Base-by-base conservation (phyloP, 1,140 invertebrate species). In the Lepidurus apus region DNA sequence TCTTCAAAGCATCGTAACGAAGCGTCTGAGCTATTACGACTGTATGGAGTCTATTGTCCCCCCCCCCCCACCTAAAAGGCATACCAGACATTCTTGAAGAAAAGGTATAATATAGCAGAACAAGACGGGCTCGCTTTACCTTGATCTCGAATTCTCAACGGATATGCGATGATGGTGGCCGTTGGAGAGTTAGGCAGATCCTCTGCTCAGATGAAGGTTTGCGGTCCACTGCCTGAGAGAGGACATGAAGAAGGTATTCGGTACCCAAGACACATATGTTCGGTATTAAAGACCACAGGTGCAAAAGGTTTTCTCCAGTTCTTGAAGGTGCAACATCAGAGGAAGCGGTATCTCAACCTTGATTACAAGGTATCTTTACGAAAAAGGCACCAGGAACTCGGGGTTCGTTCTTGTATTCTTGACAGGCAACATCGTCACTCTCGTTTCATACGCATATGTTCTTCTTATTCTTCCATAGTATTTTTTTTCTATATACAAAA, bases 361-460 rank as follows among this genome's bases (percentile, higher is more conserved):
- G 53, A 65, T 65, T 65, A 65, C 53, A 65, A 65, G 53, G 53
- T 65, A 65, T 65, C 53, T 34, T 34, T 65, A 65, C 53, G 53
- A 65, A 65, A 65, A 65, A 65, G 53, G 53, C 53, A 65, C 53
- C 53, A 65, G 13, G 10, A 65, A 65, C 13, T 13, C 13, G 53
- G 17, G 53, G 53, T 65, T 65, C 53, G 53, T 21, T 65, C 53
- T 65, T 65, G 53, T 65, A 21, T 65, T 65, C 21, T n/a, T 65
- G 53, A 65, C 53, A 65, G 53, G 53, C 53, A 65, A 65, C 53
- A n/a, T 65, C 53, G 53, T 65, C 53, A 65, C 53, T 65, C 53
- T 65, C 13, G 53, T 65, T 65, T 65, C 53, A 65, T 11, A 65
- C 21, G 53, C 53, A 65, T 65, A 65, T 65, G 53, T 65, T 9